Evolutionary conservation across 2,113 vertebrate species (phyloP).

Genomic region (Passerina amoena): DNA sequence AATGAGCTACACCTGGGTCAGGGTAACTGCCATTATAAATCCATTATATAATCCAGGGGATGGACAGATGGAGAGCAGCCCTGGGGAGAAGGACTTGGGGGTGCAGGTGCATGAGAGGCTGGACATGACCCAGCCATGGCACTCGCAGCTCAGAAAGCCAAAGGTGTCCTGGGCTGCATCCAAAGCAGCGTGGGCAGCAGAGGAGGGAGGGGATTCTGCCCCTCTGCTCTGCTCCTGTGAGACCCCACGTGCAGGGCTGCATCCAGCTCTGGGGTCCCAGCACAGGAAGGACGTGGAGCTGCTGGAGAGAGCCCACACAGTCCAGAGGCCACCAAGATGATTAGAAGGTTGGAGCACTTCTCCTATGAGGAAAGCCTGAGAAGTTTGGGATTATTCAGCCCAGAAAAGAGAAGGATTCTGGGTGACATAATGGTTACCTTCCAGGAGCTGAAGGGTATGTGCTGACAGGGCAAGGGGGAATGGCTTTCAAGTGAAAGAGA

Average conservation of each 20-base stretch:
- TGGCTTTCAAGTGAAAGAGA: neutral
- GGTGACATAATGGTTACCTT: neutral
- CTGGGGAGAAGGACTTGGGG: neutral
- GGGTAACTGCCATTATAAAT: rapidly evolving
- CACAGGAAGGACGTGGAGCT: too few relatives aligned
- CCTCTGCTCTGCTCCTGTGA: neutral
- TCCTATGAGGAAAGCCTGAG: neutral
- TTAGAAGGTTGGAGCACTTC: neutral
- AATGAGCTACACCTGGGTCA: neutral
- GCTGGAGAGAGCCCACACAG: rapidly evolving
- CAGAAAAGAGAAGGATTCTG: neutral
- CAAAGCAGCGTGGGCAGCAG: neutral
- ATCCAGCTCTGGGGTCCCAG: neutral
- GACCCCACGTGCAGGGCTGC: neutral
- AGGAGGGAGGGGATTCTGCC: neutral
- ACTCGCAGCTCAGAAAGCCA: neutral
- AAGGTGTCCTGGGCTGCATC: neutral
- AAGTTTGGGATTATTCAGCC: neutral
- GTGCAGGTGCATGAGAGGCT: neutral
- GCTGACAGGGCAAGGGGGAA: neutral
- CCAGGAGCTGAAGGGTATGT: neutral
- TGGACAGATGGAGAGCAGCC: neutral
- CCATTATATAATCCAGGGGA: too few relatives aligned
- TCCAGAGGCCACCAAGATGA: neutral
- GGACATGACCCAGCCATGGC: neutral